Conservation (phyloP, 2,113 vertebrate species). For the Alligator mississippiensis region DNA sequence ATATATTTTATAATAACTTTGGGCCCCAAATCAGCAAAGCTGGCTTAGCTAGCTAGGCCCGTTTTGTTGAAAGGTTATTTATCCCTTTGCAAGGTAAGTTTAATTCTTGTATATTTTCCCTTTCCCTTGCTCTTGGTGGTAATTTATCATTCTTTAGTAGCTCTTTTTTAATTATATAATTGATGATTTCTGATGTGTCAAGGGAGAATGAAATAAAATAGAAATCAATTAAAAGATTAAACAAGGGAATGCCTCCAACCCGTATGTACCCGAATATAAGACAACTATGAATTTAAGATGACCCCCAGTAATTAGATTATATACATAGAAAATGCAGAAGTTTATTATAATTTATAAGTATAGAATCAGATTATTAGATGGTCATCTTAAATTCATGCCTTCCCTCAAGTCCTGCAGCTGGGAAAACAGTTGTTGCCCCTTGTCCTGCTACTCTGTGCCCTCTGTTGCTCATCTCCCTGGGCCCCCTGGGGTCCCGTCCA, state of each 20-base stretch:
- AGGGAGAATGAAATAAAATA: constrained; percentile 56
- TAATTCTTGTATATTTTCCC: constrained; percentile 31
- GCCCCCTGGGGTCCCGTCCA: too few species aligned
- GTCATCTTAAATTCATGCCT: too few species aligned
- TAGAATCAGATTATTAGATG: too few species aligned
- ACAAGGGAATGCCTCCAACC: accelerated
- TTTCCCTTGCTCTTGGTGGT: constrained; percentile 45
- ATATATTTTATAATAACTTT: neutral
- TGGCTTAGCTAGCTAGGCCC: neutral
- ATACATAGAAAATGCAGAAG: too few species aligned
- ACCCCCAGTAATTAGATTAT: too few species aligned
- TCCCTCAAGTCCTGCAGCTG: too few species aligned
- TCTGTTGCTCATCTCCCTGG: too few species aligned
- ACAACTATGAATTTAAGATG: too few species aligned
- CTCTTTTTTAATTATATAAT: constrained; percentile 54
- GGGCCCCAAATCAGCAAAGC: neutral
- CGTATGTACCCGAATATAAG: too few species aligned
- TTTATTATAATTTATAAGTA: too few species aligned
- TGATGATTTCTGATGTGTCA: constrained; percentile 60
- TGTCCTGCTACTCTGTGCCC: too few species aligned
- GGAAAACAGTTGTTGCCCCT: too few species aligned
- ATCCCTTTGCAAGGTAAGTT: neutral
- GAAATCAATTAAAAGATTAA: constrained; percentile 39
- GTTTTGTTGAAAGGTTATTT: constrained; percentile 12
- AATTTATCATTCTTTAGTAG: constrained; percentile 61